Conservation (phyloP, 2,888 invertebrate genomes). For the Pyrocoelia pectoralis region DNA sequence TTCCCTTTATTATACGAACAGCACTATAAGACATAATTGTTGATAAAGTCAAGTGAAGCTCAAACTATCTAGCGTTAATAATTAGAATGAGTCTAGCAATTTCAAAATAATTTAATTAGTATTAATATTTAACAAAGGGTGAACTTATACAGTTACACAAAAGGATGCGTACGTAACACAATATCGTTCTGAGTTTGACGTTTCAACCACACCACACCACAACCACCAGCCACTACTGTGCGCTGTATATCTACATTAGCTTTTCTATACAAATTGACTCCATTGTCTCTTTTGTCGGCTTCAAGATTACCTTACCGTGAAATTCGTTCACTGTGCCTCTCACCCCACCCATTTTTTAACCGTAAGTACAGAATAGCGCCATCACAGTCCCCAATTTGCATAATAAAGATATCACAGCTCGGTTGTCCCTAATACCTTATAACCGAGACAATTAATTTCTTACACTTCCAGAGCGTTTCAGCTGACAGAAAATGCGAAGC, state of each 20-base stretch:
- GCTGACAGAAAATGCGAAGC: too few species aligned
- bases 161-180: constrained; percentile 1
- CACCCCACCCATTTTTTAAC: too few species aligned
- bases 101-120: constrained; percentile 6
- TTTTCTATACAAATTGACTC: not conserved
- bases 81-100: constrained; percentile 2
- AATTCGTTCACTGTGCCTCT: not conserved
- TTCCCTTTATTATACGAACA: constrained; percentile 5
- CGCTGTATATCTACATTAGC: not conserved
- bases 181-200: not conserved
- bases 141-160: not conserved
- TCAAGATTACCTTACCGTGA: not conserved
- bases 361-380: too few species aligned
- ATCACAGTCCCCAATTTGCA: too few species aligned
- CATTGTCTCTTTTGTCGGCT: not conserved
- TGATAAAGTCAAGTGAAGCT: constrained; percentile 7
- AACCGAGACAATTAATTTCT: too few species aligned
- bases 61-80: constrained; percentile 3
- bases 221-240: not conserved
- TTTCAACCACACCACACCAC: not conserved
- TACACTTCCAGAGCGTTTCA: too few species aligned
- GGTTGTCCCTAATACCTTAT: too few species aligned
- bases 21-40: constrained; percentile 5
- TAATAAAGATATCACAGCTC: too few species aligned
- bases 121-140: not conserved